phyloP scores from a whole-genome alignment of 2,797 vertebrate species.

The Etheostoma nigrum region DNA sequence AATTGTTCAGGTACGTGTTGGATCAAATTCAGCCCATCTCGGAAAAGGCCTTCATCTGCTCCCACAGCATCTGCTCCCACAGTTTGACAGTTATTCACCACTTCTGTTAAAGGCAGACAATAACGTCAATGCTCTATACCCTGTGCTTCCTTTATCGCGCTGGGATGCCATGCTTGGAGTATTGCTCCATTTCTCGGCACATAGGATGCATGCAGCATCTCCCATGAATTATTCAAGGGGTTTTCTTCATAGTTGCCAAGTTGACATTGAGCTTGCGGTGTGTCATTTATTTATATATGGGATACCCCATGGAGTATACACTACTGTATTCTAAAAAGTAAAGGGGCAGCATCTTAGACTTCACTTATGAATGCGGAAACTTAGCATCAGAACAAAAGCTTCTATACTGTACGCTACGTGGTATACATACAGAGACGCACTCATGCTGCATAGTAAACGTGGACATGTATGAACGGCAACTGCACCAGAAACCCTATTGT shows the following conservation, averaged over 20 bases:
- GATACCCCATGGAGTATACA: conserved; percentile 36
- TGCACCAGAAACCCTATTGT: conserved; percentile 39
- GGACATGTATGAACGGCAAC: conserved; percentile 3
- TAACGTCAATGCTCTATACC: conserved; percentile 48
- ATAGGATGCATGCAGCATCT: conserved; percentile 46
- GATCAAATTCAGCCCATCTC: conserved; percentile 44
- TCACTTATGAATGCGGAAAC: conserved; percentile 26
- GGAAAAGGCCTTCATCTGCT: conserved; percentile 56
- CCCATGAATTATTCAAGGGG: conserved; percentile 71
- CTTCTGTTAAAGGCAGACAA: conserved; percentile 53
- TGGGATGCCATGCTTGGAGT: conserved; percentile 44
- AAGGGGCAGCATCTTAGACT: neutral
- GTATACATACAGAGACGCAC: neutral
- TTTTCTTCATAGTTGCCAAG: conserved; percentile 53
- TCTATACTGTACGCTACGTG: neutral
- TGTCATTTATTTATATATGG: conserved; percentile 39
- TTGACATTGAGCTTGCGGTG: conserved; percentile 66
- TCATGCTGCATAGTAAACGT: conserved; percentile 21
- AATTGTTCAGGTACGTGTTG: conserved; percentile 41
- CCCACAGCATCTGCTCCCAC: conserved; percentile 53
- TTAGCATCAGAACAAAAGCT: conserved; percentile 20
- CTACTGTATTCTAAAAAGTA: conserved; percentile 23
- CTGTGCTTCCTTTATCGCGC: conserved; percentile 56
- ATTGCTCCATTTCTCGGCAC: conserved; percentile 45
- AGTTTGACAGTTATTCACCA: conserved; percentile 65